Evolutionary conservation across 2,113 vertebrate genomes (phyloP).

Genomic region (Amblyopsis rosae): DNA sequence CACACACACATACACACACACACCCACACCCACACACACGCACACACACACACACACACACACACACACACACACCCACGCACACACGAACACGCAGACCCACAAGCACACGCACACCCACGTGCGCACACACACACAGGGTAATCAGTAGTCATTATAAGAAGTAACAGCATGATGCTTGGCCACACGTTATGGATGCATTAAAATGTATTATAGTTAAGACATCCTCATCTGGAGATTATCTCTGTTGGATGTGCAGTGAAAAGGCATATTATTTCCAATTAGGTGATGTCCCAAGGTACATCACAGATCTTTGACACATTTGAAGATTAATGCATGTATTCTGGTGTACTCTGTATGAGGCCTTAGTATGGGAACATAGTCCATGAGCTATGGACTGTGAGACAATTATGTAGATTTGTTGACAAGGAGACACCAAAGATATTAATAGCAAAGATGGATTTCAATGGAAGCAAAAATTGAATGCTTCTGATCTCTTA

Average conservation of each 20-base stretch:
- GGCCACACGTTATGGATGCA: conserved; percentile 33
- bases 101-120: no score
- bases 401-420: neutral
- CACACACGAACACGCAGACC: no score
- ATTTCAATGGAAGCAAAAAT: no score
- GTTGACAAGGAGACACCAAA: neutral
- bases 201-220: conserved; percentile 52
- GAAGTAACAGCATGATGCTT: neutral
- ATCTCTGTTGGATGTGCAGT: conserved; percentile 27
- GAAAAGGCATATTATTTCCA: conserved; percentile 22
- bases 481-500: no score
- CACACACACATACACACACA: no score
- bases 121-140: neutral
- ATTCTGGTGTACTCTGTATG: neutral
- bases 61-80: neutral
- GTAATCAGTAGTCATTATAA: no score
- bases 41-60: no score
- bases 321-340: conserved; percentile 16
- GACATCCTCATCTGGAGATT: conserved; percentile 49
- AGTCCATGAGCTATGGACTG: neutral
- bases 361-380: neutral
- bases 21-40: no score
- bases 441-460: no score
- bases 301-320: conserved; percentile 27
- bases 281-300: conserved; percentile 8